These are phyloP conservation scores for Sipha flava DNA, from an alignment of 1,140 invertebrate genomes.

Conservation along the genomic window DNA sequence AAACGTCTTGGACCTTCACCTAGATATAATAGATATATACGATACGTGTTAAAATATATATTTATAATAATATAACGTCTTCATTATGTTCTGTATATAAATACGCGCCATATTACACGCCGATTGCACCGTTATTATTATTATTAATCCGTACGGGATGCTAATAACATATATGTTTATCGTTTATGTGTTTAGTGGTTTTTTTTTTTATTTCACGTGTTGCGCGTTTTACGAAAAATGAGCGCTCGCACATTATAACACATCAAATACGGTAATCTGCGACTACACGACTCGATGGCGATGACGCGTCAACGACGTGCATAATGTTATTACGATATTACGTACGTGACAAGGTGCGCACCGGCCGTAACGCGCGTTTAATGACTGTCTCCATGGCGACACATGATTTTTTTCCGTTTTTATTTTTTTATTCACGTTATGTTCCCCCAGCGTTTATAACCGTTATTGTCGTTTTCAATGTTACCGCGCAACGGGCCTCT, in stretches of 20 bases:
- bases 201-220: not conserved
- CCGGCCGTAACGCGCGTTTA: not conserved
- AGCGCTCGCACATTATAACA: not conserved
- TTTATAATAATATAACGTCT: too few relatives aligned
- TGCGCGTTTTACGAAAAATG: not conserved
- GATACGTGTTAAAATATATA: too few relatives aligned
- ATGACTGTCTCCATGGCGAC: not conserved
- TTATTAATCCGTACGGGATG: too few relatives aligned
- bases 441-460: not conserved
- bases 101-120: not conserved
- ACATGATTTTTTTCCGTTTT: too few relatives aligned
- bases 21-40: not conserved
- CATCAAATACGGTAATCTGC: too few relatives aligned
- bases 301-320: too few relatives aligned
- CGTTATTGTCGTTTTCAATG: not conserved
- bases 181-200: not conserved
- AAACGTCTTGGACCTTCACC: not conserved
- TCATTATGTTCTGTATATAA: too few relatives aligned
- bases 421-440: too few relatives aligned
- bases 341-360: not conserved
- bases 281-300: too few relatives aligned
- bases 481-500: too few relatives aligned
- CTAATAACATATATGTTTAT: too few relatives aligned
- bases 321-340: too few relatives aligned
- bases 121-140: not conserved